Base-by-base conservation (phyloP, 2,888 invertebrate genomes). In the Malthinus flaveolus region DNA sequence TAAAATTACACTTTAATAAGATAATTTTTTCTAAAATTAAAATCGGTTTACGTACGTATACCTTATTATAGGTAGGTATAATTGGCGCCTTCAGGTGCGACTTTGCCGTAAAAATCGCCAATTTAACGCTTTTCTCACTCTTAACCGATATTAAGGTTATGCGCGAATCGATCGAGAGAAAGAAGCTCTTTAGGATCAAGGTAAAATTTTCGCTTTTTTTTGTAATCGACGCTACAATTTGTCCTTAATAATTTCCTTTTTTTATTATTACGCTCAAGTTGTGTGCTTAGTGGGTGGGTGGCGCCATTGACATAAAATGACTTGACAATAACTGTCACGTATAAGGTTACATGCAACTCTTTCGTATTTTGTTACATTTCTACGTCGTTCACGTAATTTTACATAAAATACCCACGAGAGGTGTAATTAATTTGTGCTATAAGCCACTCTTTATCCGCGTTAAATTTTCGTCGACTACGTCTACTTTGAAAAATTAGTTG, bases 251-350 rank as follows among this genome's bases (percentile, higher is more conserved):
- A n/a, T 42, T 42, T n/a, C 23, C 9, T 42, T 39, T 39, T 39
- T 39, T 11, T 23, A 15, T 45, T 23, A 23, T 10, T 44, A 7
- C 11, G 45, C 31, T 32, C 13, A 13, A n/a, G 48, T 15, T 3
- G 12, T 12, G 10, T 32, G 33, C 52, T 15, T 36, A 44, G 53
- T 58, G 58, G 52, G 58, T 58, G 58, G 58, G 58, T 58, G 58
- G 58, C 49, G 52, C 47, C 45, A 52, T 53, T 44, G 52, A 53
- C 58, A 56, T 58, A 58, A 58, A 53, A 52, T 52, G 39, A 44
- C 36, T 42, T 58, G 58, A 58, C 58, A 53, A 35, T 58, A 49
- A 58, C 37, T 53, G 58, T 53, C 58, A 45, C 15, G 51, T 34
- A 35, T 58, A 52, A 51, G 49, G 58, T 58, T 58, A 48, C 58